phyloP scores from a whole-genome alignment of 2,888 invertebrate genomes.

The Eilema griseolum region DNA sequence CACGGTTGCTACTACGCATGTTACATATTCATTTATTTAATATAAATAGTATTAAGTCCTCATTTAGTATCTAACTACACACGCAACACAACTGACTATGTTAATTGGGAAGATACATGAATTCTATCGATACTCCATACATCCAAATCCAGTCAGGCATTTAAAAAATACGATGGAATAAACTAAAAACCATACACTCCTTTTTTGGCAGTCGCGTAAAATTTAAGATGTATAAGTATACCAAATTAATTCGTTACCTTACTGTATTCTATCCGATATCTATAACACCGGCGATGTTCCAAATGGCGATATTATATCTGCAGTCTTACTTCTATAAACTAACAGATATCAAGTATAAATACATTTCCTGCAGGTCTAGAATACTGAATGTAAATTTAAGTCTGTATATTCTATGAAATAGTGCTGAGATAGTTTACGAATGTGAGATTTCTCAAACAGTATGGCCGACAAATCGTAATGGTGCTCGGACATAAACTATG shows the following conservation, averaged over 20 bases:
- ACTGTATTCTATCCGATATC: not conserved
- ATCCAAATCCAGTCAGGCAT: not conserved
- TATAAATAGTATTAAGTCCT: not conserved
- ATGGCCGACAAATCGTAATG: constrained; percentile 75
- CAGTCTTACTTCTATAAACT: constrained; percentile 7
- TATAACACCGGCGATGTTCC: not conserved
- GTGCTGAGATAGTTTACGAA: constrained; percentile 14
- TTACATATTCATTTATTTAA: constrained; percentile 3
- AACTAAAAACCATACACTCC: not conserved
- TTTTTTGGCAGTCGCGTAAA: not conserved
- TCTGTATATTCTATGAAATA: constrained; percentile 18
- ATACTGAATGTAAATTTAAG: constrained; percentile 20
- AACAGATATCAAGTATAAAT: constrained; percentile 13
- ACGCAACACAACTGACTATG: not conserved
- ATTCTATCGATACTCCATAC: not conserved
- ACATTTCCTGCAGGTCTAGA: constrained; percentile 18
- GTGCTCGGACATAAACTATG: constrained; percentile 63
- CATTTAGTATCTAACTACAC: not conserved
- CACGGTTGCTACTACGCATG: not conserved
- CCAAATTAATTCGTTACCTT: not conserved
- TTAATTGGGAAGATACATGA: not conserved
- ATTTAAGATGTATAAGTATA: not conserved
- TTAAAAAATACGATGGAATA: not conserved
- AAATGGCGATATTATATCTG: not conserved
- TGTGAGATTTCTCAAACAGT: constrained; percentile 36